A percentile compares a stretch with the other conserved stretches of the same genome.
Evolutionary conservation across 2,888 invertebrate genomes (phyloP).

Genomic region (Keiferia lycopersicella): DNA sequence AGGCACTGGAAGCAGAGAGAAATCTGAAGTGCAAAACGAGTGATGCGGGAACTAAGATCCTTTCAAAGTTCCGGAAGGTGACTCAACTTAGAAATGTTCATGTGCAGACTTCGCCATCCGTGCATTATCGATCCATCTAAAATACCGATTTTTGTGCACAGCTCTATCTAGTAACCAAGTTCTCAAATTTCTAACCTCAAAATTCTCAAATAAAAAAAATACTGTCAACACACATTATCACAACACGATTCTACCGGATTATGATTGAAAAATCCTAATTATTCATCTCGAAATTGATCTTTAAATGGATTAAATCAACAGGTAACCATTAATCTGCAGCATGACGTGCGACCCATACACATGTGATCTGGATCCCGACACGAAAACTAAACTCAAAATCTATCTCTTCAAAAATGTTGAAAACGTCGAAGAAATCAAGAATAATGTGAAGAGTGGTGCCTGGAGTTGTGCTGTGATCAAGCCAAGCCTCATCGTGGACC

Average conservation of each 20-base stretch:
- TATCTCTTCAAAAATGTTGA: slow-evolving; percentile 81
- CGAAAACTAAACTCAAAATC: slow-evolving; percentile 66
- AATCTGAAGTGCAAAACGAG: too few relatives aligned
- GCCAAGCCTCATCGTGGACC: slow-evolving; percentile 81
- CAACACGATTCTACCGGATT: background rate
- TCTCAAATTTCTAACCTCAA: background rate
- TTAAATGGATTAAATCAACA: background rate
- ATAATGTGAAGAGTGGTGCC: slow-evolving; percentile 77
- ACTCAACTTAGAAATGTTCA: too few relatives aligned
- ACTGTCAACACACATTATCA: background rate
- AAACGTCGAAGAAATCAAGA: slow-evolving; percentile 78
- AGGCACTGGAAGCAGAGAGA: too few relatives aligned
- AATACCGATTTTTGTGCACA: background rate
- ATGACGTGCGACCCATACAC: slow-evolving; percentile 51
- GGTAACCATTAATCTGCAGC: background rate
- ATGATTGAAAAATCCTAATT: too few relatives aligned
- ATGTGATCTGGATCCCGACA: slow-evolving; percentile 69
- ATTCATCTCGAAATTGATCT: too few relatives aligned
- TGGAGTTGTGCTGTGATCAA: slow-evolving; percentile 84
- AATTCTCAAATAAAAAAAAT: background rate
- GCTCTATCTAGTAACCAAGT: background rate
- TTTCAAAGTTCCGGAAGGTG: too few relatives aligned
- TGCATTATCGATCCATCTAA: background rate
- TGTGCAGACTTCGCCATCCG: background rate
- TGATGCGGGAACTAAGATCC: too few relatives aligned